Conservation (phyloP, 1,140 invertebrate genomes). For the Anagrus nilaparvatae region DNA sequence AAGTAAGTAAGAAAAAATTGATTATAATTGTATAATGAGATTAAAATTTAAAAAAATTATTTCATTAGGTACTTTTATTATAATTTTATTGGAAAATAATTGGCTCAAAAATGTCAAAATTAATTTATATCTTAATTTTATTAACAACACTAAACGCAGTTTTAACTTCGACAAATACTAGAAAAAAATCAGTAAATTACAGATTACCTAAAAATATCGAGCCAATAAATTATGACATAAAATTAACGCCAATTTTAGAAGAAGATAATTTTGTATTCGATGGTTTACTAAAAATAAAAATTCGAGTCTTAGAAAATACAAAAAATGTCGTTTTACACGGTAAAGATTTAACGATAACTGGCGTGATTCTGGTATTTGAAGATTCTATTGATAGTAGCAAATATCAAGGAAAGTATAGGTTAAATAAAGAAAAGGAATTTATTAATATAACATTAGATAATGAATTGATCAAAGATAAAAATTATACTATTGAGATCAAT, state of each 20-base stretch:
- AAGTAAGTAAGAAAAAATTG: no score
- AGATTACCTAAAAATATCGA: slow-evolving; percentile 47
- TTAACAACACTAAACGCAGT: no score
- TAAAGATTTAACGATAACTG: slow-evolving; percentile 11
- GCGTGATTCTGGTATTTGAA: slow-evolving; percentile 15
- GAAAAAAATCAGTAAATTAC: no score
- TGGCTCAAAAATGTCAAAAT: no score
- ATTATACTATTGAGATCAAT: slow-evolving; percentile 40
- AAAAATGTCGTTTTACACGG: slow-evolving; percentile 19
- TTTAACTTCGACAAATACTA: no score
- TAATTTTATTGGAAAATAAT: no score
- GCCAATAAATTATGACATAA: slow-evolving; percentile 25
- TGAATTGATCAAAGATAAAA: slow-evolving; percentile 22
- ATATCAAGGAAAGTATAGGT: slow-evolving; percentile 61
- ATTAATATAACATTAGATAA: slow-evolving; percentile 27
- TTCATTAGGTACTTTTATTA: no score
- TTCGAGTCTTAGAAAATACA: not conserved
- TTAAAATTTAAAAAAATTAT: no score
- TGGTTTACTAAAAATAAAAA: slow-evolving; percentile 10
- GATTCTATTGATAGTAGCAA: slow-evolving; percentile 32
- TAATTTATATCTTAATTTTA: no score
- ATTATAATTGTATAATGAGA: no score
- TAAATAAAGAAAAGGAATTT: slow-evolving; percentile 6
- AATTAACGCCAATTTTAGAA: slow-evolving; percentile 13
- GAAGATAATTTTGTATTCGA: slow-evolving; percentile 18